Evolutionary conservation across 2,888 invertebrate species (phyloP).

Genomic region (Epirrhoe tristata): DNA sequence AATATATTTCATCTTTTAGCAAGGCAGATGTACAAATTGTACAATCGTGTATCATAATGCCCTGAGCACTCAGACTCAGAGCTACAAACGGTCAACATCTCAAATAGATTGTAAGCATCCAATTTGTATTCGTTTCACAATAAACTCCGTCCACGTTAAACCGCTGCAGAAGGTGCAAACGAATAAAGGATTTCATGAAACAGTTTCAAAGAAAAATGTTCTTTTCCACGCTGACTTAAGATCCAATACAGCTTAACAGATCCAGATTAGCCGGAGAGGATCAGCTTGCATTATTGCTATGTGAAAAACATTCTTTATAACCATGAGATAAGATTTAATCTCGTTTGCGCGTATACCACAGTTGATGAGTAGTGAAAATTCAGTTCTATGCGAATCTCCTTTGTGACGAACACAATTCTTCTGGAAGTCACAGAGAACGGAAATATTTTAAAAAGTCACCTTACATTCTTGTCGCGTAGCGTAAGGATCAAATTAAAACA

Average conservation of each 20-base stretch:
- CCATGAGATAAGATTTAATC: neutral
- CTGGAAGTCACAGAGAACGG: neutral
- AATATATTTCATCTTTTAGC: neutral
- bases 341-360: neutral
- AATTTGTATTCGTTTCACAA: conserved; percentile 26
- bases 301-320: neutral
- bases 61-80: conserved; percentile 11
- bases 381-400: neutral
- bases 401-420: conserved; percentile 7
- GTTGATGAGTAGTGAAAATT: neutral
- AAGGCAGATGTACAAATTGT: conserved; percentile 7
- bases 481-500: no score
- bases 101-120: conserved; percentile 24
- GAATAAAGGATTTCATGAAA: conserved; percentile 7
- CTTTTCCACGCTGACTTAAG: neutral
- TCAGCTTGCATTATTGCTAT: neutral
- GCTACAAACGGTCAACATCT: conserved; percentile 11
- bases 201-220: neutral
- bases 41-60: conserved; percentile 7
- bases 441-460: neutral
- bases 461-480: neutral
- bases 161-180: conserved; percentile 23
- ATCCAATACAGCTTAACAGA: neutral
- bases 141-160: conserved; percentile 17
- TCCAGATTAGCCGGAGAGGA: neutral